These are phyloP conservation scores for Trichogramma pretiosum DNA, from an alignment of 1,140 invertebrate genomes.

Conservation along the genomic window DNA sequence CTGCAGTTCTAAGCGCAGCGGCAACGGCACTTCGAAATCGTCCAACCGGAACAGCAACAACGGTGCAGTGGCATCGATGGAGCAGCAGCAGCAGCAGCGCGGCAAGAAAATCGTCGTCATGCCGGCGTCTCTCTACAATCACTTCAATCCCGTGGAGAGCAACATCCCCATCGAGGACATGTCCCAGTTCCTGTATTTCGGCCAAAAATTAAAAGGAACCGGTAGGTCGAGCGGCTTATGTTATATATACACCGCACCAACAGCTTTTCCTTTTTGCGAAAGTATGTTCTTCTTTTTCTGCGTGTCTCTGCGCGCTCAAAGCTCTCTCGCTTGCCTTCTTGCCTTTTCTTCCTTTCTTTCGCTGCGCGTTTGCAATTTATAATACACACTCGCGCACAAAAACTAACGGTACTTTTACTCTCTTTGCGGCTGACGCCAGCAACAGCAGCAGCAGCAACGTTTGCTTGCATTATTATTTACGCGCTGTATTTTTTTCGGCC, in stretches of 20 bases:
- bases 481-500: too few relatives aligned
- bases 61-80: constrained; percentile 24
- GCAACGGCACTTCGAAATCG: neutral
- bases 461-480: too few relatives aligned
- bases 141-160: constrained; percentile 53
- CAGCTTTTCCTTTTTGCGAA: constrained; percentile 15
- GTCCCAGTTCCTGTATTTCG: constrained; percentile 61
- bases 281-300: too few relatives aligned
- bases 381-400: too few relatives aligned
- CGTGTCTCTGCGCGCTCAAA: too few relatives aligned
- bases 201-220: constrained; percentile 45
- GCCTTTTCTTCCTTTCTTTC: constrained; percentile 2
- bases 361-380: too few relatives aligned
- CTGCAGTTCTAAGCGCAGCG: neutral
- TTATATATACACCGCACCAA: too few relatives aligned
- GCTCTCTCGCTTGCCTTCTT: neutral
- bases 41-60: neutral
- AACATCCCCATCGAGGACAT: constrained; percentile 57
- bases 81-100: constrained; percentile 23
- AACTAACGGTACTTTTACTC: too few relatives aligned
- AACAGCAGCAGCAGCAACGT: too few relatives aligned
- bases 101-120: constrained; percentile 42
- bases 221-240: constrained; percentile 9
- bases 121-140: constrained; percentile 54
- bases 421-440: too few relatives aligned